A percentile compares a stretch with the other conserved stretches of the same genome.
These are phyloP conservation scores for Girardinichthys multiradiatus DNA, from an alignment of 2,113 vertebrate species.

Conservation along the genomic window DNA sequence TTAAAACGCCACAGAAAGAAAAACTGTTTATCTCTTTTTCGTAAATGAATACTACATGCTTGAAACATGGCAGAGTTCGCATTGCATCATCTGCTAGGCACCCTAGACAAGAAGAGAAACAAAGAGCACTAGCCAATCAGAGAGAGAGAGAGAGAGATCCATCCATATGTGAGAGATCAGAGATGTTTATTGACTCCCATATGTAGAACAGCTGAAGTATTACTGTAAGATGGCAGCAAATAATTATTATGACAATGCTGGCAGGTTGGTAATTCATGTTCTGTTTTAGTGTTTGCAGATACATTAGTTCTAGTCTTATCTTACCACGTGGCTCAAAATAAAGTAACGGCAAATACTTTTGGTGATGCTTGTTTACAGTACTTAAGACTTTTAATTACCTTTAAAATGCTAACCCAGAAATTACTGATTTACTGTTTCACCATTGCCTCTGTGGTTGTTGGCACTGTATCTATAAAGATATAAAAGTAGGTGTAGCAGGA, in stretches of 20 bases:
- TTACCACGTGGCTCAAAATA: constrained; percentile 26
- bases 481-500: constrained; percentile 21
- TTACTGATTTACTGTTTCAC: constrained; percentile 42
- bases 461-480: constrained; percentile 52
- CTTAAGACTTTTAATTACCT: constrained; percentile 40
- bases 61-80: constrained; percentile 81
- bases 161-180: constrained; percentile 29
- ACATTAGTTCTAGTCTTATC: constrained; percentile 30
- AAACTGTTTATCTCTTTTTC: constrained; percentile 74
- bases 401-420: constrained; percentile 23
- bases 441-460: constrained; percentile 52
- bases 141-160: constrained; percentile 57
- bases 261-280: constrained; percentile 35
- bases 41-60: constrained; percentile 86
- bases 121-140: constrained; percentile 27
- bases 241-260: constrained; percentile 45
- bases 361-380: constrained; percentile 48
- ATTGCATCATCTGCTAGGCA: constrained; percentile 71
- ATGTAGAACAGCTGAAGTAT: constrained; percentile 36
- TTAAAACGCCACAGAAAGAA: constrained; percentile 78
- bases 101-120: constrained; percentile 72
- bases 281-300: constrained; percentile 31
- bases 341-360: constrained; percentile 66
- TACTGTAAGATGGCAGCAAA: constrained; percentile 70
- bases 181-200: constrained; percentile 49